A percentile compares a stretch with the other conserved stretches of the same genome.
phyloP scores from a whole-genome alignment of 2,797 vertebrate genomes.

The Pseudopleuronectes americanus region DNA sequence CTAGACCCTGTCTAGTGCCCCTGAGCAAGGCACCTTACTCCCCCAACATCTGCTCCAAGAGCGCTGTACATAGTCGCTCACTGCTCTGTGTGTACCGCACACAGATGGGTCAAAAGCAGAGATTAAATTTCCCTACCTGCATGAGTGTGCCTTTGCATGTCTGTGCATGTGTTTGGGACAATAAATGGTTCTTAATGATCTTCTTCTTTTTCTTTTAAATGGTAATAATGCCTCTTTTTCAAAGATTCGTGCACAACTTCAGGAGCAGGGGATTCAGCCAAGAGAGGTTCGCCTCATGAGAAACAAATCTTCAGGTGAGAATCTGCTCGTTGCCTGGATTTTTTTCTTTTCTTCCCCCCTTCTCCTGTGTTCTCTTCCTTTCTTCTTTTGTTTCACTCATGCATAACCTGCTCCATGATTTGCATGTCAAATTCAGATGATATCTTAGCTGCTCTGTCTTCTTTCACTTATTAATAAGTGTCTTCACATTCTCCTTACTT shows the following conservation, averaged over 20 bases:
- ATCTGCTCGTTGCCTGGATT: slow-evolving; percentile 35
- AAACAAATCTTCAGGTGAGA: slow-evolving; percentile 95
- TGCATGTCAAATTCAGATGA: slow-evolving; percentile 35
- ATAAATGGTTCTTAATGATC: too few relatives aligned
- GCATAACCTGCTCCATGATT: slow-evolving; percentile 38
- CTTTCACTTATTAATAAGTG: slow-evolving; percentile 19
- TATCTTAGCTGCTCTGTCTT: slow-evolving; percentile 26
- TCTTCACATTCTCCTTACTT: slow-evolving; percentile 5
- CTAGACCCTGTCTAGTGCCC: too few relatives aligned
- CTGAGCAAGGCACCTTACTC: too few relatives aligned
- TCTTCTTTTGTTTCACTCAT: slow-evolving; percentile 30
- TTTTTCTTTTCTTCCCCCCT: neutral
- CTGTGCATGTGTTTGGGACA: too few relatives aligned
- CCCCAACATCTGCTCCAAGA: too few relatives aligned
- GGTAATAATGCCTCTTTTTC: slow-evolving; percentile 18
- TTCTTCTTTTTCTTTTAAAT: too few relatives aligned
- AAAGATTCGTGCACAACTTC: slow-evolving; percentile 90
- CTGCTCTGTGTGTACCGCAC: too few relatives aligned
- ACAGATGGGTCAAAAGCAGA: too few relatives aligned
- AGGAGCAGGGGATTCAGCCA: slow-evolving; percentile 90
- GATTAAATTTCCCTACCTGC: too few relatives aligned
- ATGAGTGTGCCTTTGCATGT: too few relatives aligned
- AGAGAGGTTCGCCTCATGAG: slow-evolving; percentile 93
- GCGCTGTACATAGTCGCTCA: too few relatives aligned
- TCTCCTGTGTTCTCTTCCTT: neutral